A percentile compares a stretch with the other conserved stretches of the same genome.
These are phyloP conservation scores for Morpho achilles DNA, from an alignment of 2,888 invertebrate genomes.

Conservation along the genomic window DNA sequence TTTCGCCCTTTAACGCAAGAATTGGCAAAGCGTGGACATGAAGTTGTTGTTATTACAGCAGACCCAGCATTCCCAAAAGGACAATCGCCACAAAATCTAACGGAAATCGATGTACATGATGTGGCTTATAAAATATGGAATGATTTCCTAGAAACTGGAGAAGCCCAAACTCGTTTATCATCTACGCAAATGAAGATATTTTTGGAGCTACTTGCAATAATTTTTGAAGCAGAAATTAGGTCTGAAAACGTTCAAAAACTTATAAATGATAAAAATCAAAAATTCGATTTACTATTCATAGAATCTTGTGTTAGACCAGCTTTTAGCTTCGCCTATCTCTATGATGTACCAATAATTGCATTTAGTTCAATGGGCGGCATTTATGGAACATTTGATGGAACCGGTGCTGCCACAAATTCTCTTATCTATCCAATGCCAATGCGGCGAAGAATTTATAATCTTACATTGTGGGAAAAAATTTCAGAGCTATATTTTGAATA, in stretches of 20 bases:
- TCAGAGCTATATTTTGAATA: constrained; percentile 23
- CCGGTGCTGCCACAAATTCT: constrained; percentile 39
- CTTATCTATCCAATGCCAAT: constrained; percentile 32
- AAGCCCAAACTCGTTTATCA: constrained; percentile 20
- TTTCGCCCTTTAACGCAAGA: constrained; percentile 46
- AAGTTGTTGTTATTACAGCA: constrained; percentile 50
- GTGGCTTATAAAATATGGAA: constrained; percentile 39
- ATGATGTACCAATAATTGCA: constrained; percentile 45
- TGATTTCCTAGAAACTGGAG: constrained; percentile 14
- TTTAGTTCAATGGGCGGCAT: constrained; percentile 42
- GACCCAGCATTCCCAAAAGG: constrained; percentile 45
- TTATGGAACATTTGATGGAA: constrained; percentile 26
- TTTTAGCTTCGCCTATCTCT: constrained; percentile 38
- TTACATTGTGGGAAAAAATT: constrained; percentile 32
- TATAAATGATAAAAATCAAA: constrained; percentile 19
- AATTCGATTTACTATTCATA: constrained; percentile 42
- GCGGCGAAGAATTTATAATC: constrained; percentile 27
- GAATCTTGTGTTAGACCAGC: constrained; percentile 38
- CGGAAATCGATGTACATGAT: constrained; percentile 48
- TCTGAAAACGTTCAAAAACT: constrained; percentile 26
- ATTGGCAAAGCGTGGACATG: constrained; percentile 50
- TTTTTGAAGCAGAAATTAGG: constrained; percentile 27
- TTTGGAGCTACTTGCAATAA: constrained; percentile 9
- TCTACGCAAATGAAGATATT: constrained; percentile 14
- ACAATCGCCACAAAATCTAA: constrained; percentile 38